Conservation (phyloP, 1,140 invertebrate species). For the Zaprionus lachaisei region DNA sequence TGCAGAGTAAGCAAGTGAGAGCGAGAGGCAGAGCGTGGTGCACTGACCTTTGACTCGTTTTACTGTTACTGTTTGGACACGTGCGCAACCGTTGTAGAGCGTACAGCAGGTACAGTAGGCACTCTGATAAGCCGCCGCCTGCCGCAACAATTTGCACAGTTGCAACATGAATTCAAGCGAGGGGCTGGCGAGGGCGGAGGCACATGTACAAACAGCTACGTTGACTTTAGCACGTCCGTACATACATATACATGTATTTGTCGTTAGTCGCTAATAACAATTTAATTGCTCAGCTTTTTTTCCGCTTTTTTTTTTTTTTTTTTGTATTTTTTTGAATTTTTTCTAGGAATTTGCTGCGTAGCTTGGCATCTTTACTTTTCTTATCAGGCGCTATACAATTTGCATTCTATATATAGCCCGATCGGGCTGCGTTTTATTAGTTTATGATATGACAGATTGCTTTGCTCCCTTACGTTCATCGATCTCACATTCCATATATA, state of each 20-base stretch:
- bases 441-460: slow-evolving; percentile 43
- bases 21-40: slow-evolving; percentile 5
- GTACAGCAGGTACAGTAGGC: not conserved
- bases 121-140: not conserved
- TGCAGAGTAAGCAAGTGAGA: not conserved
- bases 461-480: slow-evolving; percentile 15
- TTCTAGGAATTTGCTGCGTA: slow-evolving; percentile 4
- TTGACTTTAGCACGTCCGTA: slow-evolving; percentile 47
- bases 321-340: slow-evolving; percentile 2
- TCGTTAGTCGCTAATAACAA: slow-evolving; percentile 59
- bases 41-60: slow-evolving; percentile 29
- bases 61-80: not conserved
- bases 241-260: slow-evolving; percentile 22
- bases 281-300: slow-evolving; percentile 58
- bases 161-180: slow-evolving; percentile 15
- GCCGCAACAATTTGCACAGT: slow-evolving; percentile 53
- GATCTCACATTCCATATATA: slow-evolving; percentile 14
- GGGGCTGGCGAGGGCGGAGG: not conserved
- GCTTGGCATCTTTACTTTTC: not conserved
- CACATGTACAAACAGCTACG: slow-evolving; percentile 10
- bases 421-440: slow-evolving; percentile 20
- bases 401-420: slow-evolving; percentile 38
- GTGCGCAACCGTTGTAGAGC: slow-evolving; percentile 16
- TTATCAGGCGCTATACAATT: slow-evolving; percentile 29
- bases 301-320: slow-evolving; percentile 1